Evolutionary conservation across 1,140 invertebrate genomes (phyloP), one percentile per base, ranked within the genome.

Genomic region (Nasonia giraulti): DNA sequence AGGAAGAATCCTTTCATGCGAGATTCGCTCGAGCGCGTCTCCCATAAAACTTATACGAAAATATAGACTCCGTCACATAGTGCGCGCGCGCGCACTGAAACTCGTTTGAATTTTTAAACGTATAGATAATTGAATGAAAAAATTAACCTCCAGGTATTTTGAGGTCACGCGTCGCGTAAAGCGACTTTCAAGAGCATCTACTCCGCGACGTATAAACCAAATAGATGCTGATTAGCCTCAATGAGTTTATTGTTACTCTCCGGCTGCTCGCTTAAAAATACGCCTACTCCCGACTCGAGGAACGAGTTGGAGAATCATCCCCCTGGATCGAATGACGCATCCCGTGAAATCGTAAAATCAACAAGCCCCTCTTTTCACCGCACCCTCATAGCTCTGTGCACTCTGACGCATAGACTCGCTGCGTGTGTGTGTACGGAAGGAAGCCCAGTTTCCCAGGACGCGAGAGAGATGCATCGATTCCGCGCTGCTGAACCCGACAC

Each of bases 211-310:
- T 62, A 83, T 50, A 62, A 83, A 75, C 55, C 20, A 68, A 81
- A 44, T 77, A 77, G 73, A 85, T 37, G 50, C 20, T 79, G 50
- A 85, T 85, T 85, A 85, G 31, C 84, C 84, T 81, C 76, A 82
- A 85, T 82, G 68, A 50, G 40, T 33, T 81, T 76, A 81, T 85
- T 85, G 68, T 80, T 81, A 33, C 33, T 10, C 23, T 17, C 5
- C 5, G 55, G 0, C 17, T 31, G 55, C 55, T 62, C 55, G 6
- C 55, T 20, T n/a, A n/a, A 20, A 62, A 62, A 44, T 44, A 37
- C 68, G n/a, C 71, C 50, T 37, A 37, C 33, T 37, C 33, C 33
- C 27, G 27, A 27, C 27, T 27, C 27, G 27, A 27, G 27, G 27
- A 27, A 27, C 27, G 27, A 27, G 1, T 27, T 27, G n/a, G 1